Base-by-base conservation (phyloP, 2,888 invertebrate species). In the Polydrusus tereticollis region DNA sequence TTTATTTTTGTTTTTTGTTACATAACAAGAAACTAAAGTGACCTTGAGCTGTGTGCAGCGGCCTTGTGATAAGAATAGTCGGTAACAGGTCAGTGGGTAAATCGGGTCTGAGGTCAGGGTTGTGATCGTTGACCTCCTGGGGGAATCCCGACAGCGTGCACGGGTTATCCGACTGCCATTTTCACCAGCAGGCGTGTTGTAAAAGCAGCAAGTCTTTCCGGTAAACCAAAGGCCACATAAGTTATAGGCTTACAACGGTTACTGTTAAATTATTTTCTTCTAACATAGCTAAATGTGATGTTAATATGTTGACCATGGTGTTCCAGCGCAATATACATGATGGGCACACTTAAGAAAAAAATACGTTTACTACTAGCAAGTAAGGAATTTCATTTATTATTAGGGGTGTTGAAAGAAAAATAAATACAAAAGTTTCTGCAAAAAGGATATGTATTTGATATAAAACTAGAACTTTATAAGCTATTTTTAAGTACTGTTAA, bases 81-180 rank as follows among this genome's bases (percentile, higher is more conserved):
- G 73, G 59, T 65, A 26, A 72, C 82, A 82, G 83, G 83, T 83
- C 83, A 84, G 80, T 82, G 80, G 82, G 82, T 80, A 82, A 82
- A 81, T 80, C 79, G 81, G 81, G 81, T 81, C 83, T 80, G 77
- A 82, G 84, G 83, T 83, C 83, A 82, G 82, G 82, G 81, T 78
- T 79, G 80, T 84, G 84, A 84, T 83, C 84, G 82, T 84, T 84
- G 84, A 84, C 84, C 84, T 75, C 73, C 73, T 84, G 57, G 69
- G 74, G 73, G 70, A 74, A 70, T 70, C 70, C 68, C 70, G 66
- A 69, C 73, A 69, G 45, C 73, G 69, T 73, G 58, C 73, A 73
- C 73, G 73, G 74, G 70, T 74, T 74, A 74, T 59, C 74, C 74
- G 74, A 63, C 74, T 74, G 74, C 74, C 70, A 74, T 74, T 74